Evolutionary conservation across 1,140 invertebrate species (phyloP), one percentile per base, ranked within the genome.

Genomic region (Mactra quadrangularis): DNA sequence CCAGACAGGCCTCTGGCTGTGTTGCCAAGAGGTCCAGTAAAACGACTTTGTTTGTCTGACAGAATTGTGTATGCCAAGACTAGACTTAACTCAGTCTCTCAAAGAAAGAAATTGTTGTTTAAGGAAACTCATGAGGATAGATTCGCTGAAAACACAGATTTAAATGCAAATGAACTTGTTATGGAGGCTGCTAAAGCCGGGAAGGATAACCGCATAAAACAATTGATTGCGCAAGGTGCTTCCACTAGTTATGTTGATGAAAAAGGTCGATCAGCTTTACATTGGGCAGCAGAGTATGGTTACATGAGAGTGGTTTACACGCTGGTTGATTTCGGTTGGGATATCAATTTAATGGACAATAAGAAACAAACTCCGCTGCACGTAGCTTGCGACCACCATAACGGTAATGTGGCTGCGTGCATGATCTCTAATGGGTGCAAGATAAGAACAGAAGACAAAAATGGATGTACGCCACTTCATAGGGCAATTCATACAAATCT

Each of bases 271-370:
- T 88, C 89, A 1, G 89, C 90, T 3, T 72, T 91, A 1, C 90
- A 91, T 70, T 91, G 90, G 90, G 90, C 90, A 0, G 84, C 87
- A 6, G 89, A 91, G 55, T 88, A 89, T 57, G 88, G 88, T 1
- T 90, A 91, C 62, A 45, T 85, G 22, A 74, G 83, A 17, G 85
- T 90, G 3, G 84, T 87, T 2, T 88, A 85, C 29, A 57, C 84
- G 0, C 81, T 91, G 0, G 66, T 88, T 19, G 87, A 88, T 31
- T 57, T 62, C 4, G 78, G 86, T 2, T 87, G 85, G 87, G 85
- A 89, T 50, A 57, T 88, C 0, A 89, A 91, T 75, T 60, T 66
- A 3, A 71, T 59, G 19, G 90, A 91, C 78, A 71, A 85, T 59
- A 89, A 87, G 60, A 84, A 77, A 33, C 90, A 91, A 11, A 89